phyloP scores from a whole-genome alignment of 1,140 invertebrate species.

The Drosophila bipectinata region DNA sequence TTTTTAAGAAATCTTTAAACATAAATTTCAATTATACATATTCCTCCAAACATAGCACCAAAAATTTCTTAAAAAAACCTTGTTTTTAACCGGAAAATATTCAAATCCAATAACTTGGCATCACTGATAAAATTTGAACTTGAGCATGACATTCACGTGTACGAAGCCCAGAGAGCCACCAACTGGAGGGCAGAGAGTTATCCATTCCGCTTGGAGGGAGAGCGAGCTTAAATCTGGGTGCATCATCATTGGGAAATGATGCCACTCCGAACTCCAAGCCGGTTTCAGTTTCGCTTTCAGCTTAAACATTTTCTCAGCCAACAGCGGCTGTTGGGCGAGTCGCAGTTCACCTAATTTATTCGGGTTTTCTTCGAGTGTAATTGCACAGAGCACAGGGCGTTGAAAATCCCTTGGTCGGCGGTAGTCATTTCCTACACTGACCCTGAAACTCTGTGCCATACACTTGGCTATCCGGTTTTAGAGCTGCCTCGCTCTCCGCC shows the following conservation, averaged over 20 bases:
- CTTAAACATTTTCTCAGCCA: conserved; percentile 37
- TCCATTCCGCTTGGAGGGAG: background rate
- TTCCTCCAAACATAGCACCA: too few species aligned
- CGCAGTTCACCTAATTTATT: conserved; percentile 13
- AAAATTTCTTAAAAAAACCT: too few species aligned
- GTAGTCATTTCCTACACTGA: conserved; percentile 44
- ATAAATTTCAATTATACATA: too few species aligned
- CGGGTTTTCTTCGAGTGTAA: conserved; percentile 47
- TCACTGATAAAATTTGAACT: conserved; percentile 46
- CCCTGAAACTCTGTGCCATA: conserved; percentile 67
- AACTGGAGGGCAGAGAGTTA: background rate
- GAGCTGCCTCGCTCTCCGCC: conserved; percentile 43
- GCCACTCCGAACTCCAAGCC: conserved; percentile 64
- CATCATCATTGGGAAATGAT: conserved; percentile 65
- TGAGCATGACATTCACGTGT: conserved; percentile 72
- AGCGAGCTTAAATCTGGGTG: conserved; percentile 36
- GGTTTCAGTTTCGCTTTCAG: conserved; percentile 60
- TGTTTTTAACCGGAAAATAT: background rate
- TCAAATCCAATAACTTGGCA: conserved; percentile 2
- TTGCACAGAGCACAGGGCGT: conserved; percentile 34
- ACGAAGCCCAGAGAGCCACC: conserved; percentile 2
- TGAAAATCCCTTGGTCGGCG: conserved; percentile 18
- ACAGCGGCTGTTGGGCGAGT: background rate
- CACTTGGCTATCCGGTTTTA: conserved; percentile 42
- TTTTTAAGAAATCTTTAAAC: too few species aligned